Conservation (phyloP, 2,113 vertebrate genomes). For the Microtus montanus region DNA sequence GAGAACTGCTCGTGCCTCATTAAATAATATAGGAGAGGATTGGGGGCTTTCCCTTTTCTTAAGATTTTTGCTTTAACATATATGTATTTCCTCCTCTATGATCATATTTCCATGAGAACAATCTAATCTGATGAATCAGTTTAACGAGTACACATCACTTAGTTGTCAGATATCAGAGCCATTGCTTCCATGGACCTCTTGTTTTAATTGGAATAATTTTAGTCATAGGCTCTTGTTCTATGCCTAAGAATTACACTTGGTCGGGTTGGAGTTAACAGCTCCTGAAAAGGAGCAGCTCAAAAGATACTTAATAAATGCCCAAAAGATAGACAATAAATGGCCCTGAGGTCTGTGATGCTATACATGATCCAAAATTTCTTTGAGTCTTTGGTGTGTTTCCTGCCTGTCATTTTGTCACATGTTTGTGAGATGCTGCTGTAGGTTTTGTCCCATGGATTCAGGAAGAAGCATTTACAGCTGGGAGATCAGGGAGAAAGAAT, state of each 20-base stretch:
- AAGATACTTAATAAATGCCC: background rate
- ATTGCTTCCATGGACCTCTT: background rate
- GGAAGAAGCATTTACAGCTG: background rate
- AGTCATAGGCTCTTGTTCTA: slow-evolving; percentile 64
- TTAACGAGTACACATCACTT: background rate
- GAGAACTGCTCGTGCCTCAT: background rate
- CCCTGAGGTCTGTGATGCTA: background rate
- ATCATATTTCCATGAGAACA: slow-evolving; percentile 30
- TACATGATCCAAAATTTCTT: background rate
- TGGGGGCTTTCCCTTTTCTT: background rate
- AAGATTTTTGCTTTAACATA: background rate
- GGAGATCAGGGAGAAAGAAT: background rate
- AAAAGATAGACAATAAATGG: background rate
- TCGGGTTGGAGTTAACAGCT: slow-evolving; percentile 70
- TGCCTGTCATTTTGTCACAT: fast-evolving
- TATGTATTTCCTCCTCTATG: background rate
- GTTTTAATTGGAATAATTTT: slow-evolving; percentile 76
- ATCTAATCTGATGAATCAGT: background rate
- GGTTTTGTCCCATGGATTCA: background rate
- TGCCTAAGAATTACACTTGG: slow-evolving; percentile 64
- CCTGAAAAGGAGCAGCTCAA: background rate
- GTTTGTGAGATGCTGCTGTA: background rate
- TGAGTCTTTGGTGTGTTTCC: background rate
- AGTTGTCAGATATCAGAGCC: background rate
- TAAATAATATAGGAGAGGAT: background rate